A percentile compares a stretch with the other conserved stretches of the same genome.
Evolutionary conservation across 1,140 invertebrate species (phyloP).

Genomic region (Hylyphantes graminicola): DNA sequence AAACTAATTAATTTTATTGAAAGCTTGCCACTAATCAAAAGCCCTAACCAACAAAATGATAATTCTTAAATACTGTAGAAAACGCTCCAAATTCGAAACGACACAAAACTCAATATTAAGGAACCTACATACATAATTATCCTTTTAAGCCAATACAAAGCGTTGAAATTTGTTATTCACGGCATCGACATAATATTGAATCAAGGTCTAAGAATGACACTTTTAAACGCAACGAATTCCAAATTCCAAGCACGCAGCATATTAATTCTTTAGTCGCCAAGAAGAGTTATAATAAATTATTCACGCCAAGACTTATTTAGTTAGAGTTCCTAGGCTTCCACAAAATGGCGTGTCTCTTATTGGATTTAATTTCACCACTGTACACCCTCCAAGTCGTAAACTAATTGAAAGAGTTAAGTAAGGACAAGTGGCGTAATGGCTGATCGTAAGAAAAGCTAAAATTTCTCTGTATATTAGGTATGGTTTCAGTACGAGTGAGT

Average conservation of each 20-base stretch:
- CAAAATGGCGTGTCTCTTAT: slow-evolving; percentile 25
- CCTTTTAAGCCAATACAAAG: too few relatives aligned
- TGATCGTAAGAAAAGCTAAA: neutral
- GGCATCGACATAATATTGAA: too few relatives aligned
- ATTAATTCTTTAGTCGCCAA: slow-evolving; percentile 31
- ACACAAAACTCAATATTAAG: too few relatives aligned
- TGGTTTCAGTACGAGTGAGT: slow-evolving; percentile 1
- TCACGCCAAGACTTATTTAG: slow-evolving; percentile 44
- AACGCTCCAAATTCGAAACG: too few relatives aligned
- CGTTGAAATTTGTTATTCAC: too few relatives aligned
- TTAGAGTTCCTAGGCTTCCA: slow-evolving; percentile 37
- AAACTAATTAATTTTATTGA: too few relatives aligned
- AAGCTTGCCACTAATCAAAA: too few relatives aligned
- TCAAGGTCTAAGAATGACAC: too few relatives aligned
- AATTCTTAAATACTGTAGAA: too few relatives aligned
- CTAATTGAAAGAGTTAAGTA: neutral
- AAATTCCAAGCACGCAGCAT: slow-evolving; percentile 30
- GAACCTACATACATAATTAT: too few relatives aligned
- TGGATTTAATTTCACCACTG: slow-evolving; percentile 47
- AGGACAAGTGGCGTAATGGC: slow-evolving; percentile 28
- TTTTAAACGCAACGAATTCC: too few relatives aligned
- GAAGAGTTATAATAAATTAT: slow-evolving; percentile 54
- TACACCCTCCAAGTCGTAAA: slow-evolving; percentile 8
- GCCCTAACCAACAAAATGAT: too few relatives aligned
- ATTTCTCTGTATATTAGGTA: slow-evolving; percentile 10